A percentile compares a stretch with the other conserved stretches of the same genome.
Conservation (phyloP, 1,140 invertebrate genomes). For the Agraylea sexmaculata region DNA sequence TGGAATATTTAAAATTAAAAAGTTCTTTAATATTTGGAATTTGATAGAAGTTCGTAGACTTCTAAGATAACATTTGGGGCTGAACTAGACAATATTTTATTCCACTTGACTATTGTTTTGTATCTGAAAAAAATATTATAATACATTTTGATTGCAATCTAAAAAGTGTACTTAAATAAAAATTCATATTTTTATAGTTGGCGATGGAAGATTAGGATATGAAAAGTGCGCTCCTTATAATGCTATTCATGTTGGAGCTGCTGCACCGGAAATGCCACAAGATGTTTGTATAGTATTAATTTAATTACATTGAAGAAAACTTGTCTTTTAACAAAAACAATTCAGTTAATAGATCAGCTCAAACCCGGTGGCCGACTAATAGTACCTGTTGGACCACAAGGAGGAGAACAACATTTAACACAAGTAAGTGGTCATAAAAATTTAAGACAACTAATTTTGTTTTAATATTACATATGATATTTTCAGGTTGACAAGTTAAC, state of each 20-base stretch:
- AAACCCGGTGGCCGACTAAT: conserved; percentile 79
- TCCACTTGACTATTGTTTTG: no score
- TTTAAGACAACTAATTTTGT: neutral
- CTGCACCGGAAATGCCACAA: conserved; percentile 65
- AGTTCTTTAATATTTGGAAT: no score
- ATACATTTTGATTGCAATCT: no score
- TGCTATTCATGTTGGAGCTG: conserved; percentile 91
- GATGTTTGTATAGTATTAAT: conserved; percentile 39
- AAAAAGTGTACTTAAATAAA: neutral
- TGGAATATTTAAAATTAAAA: no score
- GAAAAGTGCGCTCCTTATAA: conserved; percentile 66
- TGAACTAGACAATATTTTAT: no score
- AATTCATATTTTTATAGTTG: conserved; percentile 39
- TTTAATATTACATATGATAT: neutral
- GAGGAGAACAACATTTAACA: conserved; percentile 70
- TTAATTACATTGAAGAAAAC: neutral
- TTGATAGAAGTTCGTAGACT: no score
- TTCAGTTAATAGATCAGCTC: conserved; percentile 44
- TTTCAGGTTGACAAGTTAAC: conserved; percentile 73
- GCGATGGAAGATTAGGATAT: conserved; percentile 76
- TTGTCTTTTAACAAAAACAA: conserved; percentile 8
- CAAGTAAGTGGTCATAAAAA: conserved; percentile 36
- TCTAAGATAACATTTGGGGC: no score
- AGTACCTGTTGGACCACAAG: conserved; percentile 79
- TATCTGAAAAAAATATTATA: no score